phyloP scores from a whole-genome alignment of 2,888 invertebrate genomes.

The Conus canariensis region DNA sequence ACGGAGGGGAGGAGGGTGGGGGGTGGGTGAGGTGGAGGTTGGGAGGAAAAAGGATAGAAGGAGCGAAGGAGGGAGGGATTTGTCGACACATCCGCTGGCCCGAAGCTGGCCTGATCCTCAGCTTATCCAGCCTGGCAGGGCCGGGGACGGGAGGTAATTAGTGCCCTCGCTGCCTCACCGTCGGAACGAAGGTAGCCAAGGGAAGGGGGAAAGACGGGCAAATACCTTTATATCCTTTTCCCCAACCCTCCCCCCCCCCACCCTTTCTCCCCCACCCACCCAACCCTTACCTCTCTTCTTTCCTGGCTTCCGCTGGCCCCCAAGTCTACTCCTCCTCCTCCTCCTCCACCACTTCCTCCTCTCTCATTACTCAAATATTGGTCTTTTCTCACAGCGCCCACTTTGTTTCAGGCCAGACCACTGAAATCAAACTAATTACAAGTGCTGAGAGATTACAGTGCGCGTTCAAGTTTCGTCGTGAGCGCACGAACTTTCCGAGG shows the following conservation, averaged over 20 bases:
- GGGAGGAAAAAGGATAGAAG: background rate
- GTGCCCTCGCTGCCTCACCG: constrained; percentile 28
- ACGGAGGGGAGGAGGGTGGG: background rate
- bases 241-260: background rate
- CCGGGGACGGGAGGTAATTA: constrained; percentile 35
- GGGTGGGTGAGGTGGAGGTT: background rate
- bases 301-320: background rate
- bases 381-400: constrained; percentile 33
- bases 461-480: constrained; percentile 33
- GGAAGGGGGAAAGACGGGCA: background rate
- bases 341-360: background rate
- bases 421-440: constrained; percentile 42
- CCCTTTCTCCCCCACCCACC: background rate
- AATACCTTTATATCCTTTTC: constrained; percentile 1
- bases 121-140: constrained; percentile 26
- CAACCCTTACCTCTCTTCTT: background rate
- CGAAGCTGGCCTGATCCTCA: constrained; percentile 28
- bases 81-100: constrained; percentile 36
- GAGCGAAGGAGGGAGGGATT: constrained; percentile 26
- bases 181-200: constrained; percentile 5
- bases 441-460: constrained; percentile 16
- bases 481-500: constrained; percentile 30
- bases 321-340: background rate
- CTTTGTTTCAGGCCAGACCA: constrained; percentile 36
- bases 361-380: constrained; percentile 26